Percentiles rank a stretch among this genome's conserved stretches.
Conservation (phyloP, 2,888 invertebrate genomes). For the Drosophila mettleri region DNA sequence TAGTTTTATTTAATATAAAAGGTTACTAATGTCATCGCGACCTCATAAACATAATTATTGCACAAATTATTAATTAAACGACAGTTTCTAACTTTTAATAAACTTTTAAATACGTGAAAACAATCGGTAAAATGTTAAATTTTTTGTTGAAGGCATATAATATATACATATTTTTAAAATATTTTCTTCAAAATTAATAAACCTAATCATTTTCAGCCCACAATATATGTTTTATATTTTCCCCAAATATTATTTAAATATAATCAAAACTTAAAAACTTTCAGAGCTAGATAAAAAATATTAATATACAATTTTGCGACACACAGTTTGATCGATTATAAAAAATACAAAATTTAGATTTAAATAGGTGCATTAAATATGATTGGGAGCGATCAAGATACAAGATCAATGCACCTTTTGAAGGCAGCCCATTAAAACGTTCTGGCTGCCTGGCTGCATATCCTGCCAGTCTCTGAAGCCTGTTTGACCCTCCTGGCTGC, state of each 20-base stretch:
- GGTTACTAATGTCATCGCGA: too few species aligned
- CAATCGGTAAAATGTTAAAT: too few species aligned
- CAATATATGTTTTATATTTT: neutral
- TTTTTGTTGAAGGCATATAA: too few species aligned
- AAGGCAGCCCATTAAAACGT: slow-evolving; percentile 28
- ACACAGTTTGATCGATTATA: neutral
- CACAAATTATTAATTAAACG: too few species aligned
- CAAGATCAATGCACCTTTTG: slow-evolving; percentile 66
- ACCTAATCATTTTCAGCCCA: neutral
- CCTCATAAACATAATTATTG: too few species aligned
- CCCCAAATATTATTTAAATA: neutral
- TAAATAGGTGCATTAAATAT: slow-evolving; percentile 1
- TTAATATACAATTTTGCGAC: neutral
- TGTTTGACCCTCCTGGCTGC: slow-evolving; percentile 33
- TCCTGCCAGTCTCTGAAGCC: slow-evolving; percentile 67
- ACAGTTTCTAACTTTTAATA: too few species aligned
- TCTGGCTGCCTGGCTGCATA: slow-evolving; percentile 55
- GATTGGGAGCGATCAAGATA: slow-evolving; percentile 32
- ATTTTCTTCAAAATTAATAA: neutral
- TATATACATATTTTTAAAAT: neutral
- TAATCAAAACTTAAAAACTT: neutral
- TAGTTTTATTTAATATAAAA: too few species aligned
- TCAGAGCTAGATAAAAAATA: slow-evolving; percentile 4
- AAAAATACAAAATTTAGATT: neutral
- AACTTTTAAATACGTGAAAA: too few species aligned